Conservation (phyloP, 2,113 vertebrate species). For the Tachysurus fulvidraco region DNA sequence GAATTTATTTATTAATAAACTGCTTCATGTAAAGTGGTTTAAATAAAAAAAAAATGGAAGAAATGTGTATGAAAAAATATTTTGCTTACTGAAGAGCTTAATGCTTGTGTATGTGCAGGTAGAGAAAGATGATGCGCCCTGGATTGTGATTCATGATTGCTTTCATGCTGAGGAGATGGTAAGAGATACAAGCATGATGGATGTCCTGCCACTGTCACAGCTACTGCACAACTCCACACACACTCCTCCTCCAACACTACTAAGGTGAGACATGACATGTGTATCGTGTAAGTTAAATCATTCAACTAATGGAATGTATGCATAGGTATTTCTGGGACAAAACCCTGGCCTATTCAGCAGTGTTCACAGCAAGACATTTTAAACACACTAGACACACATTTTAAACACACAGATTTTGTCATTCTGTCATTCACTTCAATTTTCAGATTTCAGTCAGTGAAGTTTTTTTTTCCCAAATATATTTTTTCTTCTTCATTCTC, state of each 20-base stretch:
- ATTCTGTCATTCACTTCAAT: not conserved
- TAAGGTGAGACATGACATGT: constrained; percentile 22
- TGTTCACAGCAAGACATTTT: not conserved
- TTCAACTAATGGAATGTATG: not conserved
- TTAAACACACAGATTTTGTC: not conserved
- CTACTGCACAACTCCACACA: constrained; percentile 22
- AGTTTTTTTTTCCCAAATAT: not conserved
- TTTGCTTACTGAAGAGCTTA: constrained; percentile 2
- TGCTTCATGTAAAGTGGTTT: not conserved
- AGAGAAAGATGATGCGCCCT: constrained; percentile 1
- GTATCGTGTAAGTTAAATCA: not conserved
- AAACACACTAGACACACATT: not conserved
- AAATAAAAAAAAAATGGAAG: not conserved
- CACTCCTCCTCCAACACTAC: not conserved
- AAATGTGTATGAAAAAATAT: too few relatives aligned
- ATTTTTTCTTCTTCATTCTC: not conserved
- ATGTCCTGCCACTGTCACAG: constrained; percentile 42
- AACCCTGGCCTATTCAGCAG: not conserved
- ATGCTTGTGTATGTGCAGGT: constrained; percentile 26
- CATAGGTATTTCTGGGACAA: not conserved
- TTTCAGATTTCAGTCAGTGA: not conserved
- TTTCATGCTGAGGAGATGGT: constrained; percentile 19
- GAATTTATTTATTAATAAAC: not conserved
- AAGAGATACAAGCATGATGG: not conserved
- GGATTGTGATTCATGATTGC: constrained; percentile 35